phyloP scores from a whole-genome alignment of 2,113 vertebrate genomes.

The Hipposideros armiger region DNA sequence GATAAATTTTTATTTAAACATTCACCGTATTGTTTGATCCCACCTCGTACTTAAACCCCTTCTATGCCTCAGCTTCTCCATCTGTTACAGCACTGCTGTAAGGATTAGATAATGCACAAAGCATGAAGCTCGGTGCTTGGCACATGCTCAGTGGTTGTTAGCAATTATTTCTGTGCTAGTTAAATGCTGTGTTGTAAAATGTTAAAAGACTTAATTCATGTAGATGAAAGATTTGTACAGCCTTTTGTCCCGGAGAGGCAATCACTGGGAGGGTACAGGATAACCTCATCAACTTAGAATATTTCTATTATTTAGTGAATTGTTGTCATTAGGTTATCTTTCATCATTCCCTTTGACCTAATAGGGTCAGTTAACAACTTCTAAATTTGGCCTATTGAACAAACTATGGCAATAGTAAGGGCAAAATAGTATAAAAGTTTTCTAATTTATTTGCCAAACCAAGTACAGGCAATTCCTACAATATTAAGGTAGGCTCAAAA shows the following conservation, averaged over 20 bases:
- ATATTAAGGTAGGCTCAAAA: constrained; percentile 34
- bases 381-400: neutral
- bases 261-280: neutral
- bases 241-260: constrained; percentile 15
- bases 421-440: neutral
- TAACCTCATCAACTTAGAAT: constrained; percentile 8
- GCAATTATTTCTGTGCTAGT: neutral
- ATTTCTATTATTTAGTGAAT: constrained; percentile 24
- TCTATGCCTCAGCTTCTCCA: neutral
- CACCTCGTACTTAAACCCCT: neutral
- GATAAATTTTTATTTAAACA: too few species aligned
- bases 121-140: neutral
- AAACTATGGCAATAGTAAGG: constrained; percentile 37
- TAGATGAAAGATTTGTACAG: neutral
- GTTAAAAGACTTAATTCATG: constrained; percentile 16
- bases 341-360: constrained; percentile 23
- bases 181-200: neutral
- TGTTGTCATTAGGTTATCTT: neutral
- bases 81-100: constrained; percentile 16
- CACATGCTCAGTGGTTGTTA: neutral
- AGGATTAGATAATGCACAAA: constrained; percentile 18
- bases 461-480: constrained; percentile 17
- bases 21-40: too few species aligned
- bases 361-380: constrained; percentile 5
- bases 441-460: constrained; percentile 49